Conservation (phyloP, 1,140 invertebrate species). For the Anadara kagoshimensis region DNA sequence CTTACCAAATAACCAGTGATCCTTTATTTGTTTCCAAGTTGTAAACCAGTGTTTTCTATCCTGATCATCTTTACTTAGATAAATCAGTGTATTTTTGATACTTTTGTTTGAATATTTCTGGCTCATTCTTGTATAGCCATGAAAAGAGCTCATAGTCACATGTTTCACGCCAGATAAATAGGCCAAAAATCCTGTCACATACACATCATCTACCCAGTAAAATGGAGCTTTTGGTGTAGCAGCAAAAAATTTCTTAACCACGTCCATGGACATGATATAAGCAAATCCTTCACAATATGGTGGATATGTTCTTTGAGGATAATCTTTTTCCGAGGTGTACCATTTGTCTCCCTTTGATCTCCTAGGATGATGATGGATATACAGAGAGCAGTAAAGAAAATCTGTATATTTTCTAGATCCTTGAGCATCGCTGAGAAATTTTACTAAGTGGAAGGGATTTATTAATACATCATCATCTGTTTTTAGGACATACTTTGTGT, state of each 20-base stretch:
- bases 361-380: slow-evolving; percentile 17
- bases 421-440: slow-evolving; percentile 1
- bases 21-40: too few species aligned
- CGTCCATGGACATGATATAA: slow-evolving; percentile 11
- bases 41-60: too few species aligned
- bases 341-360: slow-evolving; percentile 19
- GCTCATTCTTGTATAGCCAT: too few species aligned
- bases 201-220: slow-evolving; percentile 44
- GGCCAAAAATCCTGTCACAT: not conserved
- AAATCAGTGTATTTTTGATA: too few species aligned
- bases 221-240: slow-evolving; percentile 25
- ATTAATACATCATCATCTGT: slow-evolving; percentile 76
- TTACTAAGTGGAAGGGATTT: slow-evolving; percentile 78
- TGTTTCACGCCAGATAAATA: too few species aligned
- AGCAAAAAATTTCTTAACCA: slow-evolving; percentile 1
- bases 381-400: slow-evolving; percentile 25
- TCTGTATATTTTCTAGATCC: not conserved
- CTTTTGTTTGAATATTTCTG: too few species aligned
- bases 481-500: slow-evolving; percentile 76
- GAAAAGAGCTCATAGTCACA: too few species aligned
- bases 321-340: slow-evolving; percentile 17
- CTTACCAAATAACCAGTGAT: too few species aligned
- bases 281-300: slow-evolving; percentile 18
- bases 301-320: slow-evolving; percentile 32
- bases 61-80: too few species aligned